These are phyloP conservation scores for Drosophila erecta DNA, from an alignment of 1,140 invertebrate species.

Conservation along the genomic window DNA sequence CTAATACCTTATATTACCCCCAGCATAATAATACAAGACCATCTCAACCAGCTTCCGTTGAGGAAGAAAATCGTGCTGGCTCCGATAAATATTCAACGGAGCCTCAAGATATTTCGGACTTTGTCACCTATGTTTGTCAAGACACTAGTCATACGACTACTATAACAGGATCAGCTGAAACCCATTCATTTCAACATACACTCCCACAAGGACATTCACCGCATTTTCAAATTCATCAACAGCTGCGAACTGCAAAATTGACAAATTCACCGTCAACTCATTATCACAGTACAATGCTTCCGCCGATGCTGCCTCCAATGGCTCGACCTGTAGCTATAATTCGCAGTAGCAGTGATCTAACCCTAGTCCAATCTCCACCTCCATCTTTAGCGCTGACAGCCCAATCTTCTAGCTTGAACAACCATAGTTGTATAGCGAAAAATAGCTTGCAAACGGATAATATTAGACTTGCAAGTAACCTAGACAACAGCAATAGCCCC, in stretches of 20 bases:
- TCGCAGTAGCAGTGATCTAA: slow-evolving; percentile 91
- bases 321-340: slow-evolving; percentile 98
- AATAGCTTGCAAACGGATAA: slow-evolving; percentile 32
- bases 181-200: slow-evolving; percentile 58
- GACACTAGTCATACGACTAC: slow-evolving; percentile 87
- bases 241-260: slow-evolving; percentile 54
- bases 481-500: slow-evolving; percentile 53
- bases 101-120: slow-evolving; percentile 95
- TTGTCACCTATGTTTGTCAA: slow-evolving; percentile 98
- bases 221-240: slow-evolving; percentile 76
- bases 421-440: slow-evolving; percentile 24
- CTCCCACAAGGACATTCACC: slow-evolving; percentile 53
- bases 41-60: slow-evolving; percentile 47
- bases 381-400: slow-evolving; percentile 81
- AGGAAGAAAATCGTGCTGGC: slow-evolving; percentile 73
- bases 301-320: slow-evolving; percentile 98
- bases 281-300: slow-evolving; percentile 92
- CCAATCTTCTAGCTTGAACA: slow-evolving; percentile 36
- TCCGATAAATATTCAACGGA: slow-evolving; percentile 61
- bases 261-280: slow-evolving; percentile 48
- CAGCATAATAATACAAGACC: slow-evolving; percentile 84
- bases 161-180: slow-evolving; percentile 32
- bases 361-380: slow-evolving; percentile 87
- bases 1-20: slow-evolving; percentile 85
- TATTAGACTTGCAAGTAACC: slow-evolving; percentile 22